A percentile compares a stretch with the other conserved stretches of the same genome.
Evolutionary conservation across 2,888 invertebrate genomes (phyloP).

Genomic region (Bruchidius siliquastri): DNA sequence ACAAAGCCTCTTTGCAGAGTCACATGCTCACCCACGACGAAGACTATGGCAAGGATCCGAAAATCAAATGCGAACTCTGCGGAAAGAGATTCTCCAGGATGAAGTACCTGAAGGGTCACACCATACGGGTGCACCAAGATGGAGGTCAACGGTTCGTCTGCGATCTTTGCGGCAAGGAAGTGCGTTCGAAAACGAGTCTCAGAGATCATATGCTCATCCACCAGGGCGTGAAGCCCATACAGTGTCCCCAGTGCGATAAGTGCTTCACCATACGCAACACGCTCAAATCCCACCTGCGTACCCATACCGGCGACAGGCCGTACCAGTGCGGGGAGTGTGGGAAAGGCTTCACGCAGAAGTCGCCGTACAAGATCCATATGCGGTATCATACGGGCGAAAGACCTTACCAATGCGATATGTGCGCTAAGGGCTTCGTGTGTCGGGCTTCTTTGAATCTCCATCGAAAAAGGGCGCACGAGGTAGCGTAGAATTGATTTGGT

Average conservation of each 20-base stretch:
- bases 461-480: not conserved
- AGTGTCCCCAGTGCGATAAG: slow-evolving; percentile 41
- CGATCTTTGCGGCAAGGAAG: slow-evolving; percentile 35
- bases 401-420: slow-evolving; percentile 13
- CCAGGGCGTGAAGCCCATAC: slow-evolving; percentile 26
- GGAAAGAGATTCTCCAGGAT: slow-evolving; percentile 30
- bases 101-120: slow-evolving; percentile 29
- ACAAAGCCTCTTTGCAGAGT: slow-evolving; percentile 25
- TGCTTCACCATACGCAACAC: slow-evolving; percentile 42
- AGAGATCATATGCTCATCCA: slow-evolving; percentile 44
- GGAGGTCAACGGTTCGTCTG: slow-evolving; percentile 31
- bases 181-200: slow-evolving; percentile 28
- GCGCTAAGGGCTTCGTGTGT: slow-evolving; percentile 11
- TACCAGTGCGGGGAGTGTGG: slow-evolving; percentile 14
- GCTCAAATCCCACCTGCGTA: slow-evolving; percentile 35
- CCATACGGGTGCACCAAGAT: slow-evolving; percentile 27
- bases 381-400: slow-evolving; percentile 17
- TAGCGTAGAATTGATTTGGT: not conserved
- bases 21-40: slow-evolving; percentile 27
- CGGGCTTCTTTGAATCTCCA: slow-evolving; percentile 6
- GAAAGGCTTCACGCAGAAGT: slow-evolving; percentile 12
- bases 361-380: slow-evolving; percentile 11
- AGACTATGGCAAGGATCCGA: slow-evolving; percentile 26
- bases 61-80: slow-evolving; percentile 37
- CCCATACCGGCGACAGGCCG: slow-evolving; percentile 31